Conservation (phyloP, 37 sponge, comb jelly and placozoan species). For the Theonella swinhoei region DNA sequence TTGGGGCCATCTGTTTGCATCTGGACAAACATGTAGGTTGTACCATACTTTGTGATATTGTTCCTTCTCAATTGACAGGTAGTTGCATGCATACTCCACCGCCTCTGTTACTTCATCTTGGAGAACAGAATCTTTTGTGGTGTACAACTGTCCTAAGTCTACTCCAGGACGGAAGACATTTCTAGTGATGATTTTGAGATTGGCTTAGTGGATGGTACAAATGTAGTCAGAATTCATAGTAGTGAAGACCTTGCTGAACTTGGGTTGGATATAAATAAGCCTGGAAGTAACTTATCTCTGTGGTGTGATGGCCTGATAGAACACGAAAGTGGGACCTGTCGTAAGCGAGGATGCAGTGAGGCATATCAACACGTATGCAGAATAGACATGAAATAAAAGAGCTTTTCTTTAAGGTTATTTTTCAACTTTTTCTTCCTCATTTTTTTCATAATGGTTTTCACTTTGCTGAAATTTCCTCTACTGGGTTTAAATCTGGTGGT, state of each 20-base stretch:
- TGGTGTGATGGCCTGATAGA: conserved; percentile 34
- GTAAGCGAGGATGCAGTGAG: too few relatives aligned
- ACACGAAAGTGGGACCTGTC: conserved; percentile 9
- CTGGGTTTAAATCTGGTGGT: conserved; percentile 4
- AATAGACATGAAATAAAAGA: too few relatives aligned
- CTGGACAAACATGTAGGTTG: conserved; percentile 8
- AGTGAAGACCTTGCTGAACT: background rate
- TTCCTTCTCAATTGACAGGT: conserved; percentile 31
- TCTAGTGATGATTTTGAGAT: too few relatives aligned
- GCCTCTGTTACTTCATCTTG: conserved; percentile 43
- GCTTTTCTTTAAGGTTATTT: too few relatives aligned
- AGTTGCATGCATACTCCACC: conserved; percentile 47
- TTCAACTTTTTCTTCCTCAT: too few relatives aligned
- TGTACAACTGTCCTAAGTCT: too few relatives aligned
- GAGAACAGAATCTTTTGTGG: too few relatives aligned
- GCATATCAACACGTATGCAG: too few relatives aligned
- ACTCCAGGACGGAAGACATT: too few relatives aligned
- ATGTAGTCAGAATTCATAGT: background rate
- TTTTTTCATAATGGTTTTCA: conserved; percentile 37
- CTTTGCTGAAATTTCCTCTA: conserved; percentile 26
- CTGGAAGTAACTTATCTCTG: background rate
- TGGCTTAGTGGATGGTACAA: conserved; percentile 17
- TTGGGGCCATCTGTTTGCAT: conserved; percentile 18
- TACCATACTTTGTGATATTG: too few relatives aligned
- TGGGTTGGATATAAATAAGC: background rate